These are phyloP conservation scores for Actinemys pallida DNA, from an alignment of 2,113 vertebrate genomes.

Conservation along the genomic window DNA sequence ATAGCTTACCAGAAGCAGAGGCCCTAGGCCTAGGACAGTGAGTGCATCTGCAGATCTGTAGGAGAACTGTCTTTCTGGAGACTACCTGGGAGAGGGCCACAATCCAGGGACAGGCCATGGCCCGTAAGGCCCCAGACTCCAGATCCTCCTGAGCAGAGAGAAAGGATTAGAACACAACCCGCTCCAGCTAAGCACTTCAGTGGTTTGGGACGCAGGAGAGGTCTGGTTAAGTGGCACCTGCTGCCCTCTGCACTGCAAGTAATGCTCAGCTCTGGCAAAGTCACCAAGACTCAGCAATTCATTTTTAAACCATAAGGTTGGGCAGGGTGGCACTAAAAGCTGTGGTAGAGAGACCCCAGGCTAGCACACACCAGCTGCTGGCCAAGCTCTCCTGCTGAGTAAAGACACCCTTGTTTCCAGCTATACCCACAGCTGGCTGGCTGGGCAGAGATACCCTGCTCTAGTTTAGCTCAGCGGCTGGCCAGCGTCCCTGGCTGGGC, in stretches of 20 bases:
- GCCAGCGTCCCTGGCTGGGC: not conserved
- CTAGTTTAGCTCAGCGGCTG: not conserved
- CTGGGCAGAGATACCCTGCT: not conserved
- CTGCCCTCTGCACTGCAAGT: not conserved
- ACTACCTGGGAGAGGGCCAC: not conserved
- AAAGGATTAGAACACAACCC: not conserved
- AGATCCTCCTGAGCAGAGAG: not conserved
- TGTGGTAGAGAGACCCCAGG: not conserved
- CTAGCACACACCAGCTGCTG: not conserved
- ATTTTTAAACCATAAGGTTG: not conserved
- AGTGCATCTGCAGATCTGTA: not conserved
- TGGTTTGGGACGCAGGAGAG: not conserved
- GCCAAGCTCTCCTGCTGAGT: not conserved
- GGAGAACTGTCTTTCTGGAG: no score
- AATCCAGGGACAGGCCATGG: not conserved
- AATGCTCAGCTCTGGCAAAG: not conserved
- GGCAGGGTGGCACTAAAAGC: not conserved
- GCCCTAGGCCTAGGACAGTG: not conserved
- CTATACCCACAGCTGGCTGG: not conserved
- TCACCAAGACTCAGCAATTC: not conserved
- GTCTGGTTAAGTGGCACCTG: not conserved
- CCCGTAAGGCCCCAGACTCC: not conserved
- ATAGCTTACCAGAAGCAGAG: not conserved
- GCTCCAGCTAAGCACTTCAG: not conserved
- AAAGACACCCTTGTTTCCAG: not conserved